These are phyloP conservation scores for Melanotaenia trifasciata DNA, from an alignment of 2,797 vertebrate species.

Conservation along the genomic window DNA sequence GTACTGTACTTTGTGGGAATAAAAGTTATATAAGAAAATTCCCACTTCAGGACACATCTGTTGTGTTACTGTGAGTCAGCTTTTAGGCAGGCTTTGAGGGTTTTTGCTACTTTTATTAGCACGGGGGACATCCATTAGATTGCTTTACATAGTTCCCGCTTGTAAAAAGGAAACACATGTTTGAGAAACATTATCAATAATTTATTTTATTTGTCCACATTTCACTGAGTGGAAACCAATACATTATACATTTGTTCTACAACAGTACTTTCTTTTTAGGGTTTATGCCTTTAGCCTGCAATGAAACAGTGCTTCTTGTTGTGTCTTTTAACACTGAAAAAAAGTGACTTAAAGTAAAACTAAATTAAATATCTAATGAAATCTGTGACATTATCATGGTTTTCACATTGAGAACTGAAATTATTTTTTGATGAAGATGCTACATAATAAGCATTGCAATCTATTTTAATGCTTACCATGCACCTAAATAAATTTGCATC, in stretches of 20 bases:
- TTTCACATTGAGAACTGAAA: background rate
- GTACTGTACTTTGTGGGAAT: background rate
- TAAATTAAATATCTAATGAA: conserved; percentile 2
- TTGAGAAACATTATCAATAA: background rate
- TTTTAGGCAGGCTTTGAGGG: background rate
- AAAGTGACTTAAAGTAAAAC: background rate
- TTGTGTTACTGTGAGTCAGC: background rate
- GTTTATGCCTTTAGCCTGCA: background rate
- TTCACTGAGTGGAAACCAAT: background rate
- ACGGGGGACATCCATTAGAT: background rate
- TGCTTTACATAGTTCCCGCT: no score
- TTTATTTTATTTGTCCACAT: background rate
- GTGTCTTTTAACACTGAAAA: background rate
- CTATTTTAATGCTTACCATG: background rate
- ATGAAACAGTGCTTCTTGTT: background rate
- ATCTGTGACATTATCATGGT: background rate
- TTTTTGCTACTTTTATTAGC: background rate
- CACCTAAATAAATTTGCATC: background rate
- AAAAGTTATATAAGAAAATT: background rate
- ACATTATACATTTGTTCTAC: background rate
- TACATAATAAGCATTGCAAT: background rate
- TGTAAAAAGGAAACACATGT: background rate
- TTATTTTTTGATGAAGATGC: background rate
- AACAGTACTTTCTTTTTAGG: background rate
- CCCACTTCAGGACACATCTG: background rate